Base-by-base conservation (phyloP, 1,140 invertebrate genomes). In the Orchesella cincta region DNA sequence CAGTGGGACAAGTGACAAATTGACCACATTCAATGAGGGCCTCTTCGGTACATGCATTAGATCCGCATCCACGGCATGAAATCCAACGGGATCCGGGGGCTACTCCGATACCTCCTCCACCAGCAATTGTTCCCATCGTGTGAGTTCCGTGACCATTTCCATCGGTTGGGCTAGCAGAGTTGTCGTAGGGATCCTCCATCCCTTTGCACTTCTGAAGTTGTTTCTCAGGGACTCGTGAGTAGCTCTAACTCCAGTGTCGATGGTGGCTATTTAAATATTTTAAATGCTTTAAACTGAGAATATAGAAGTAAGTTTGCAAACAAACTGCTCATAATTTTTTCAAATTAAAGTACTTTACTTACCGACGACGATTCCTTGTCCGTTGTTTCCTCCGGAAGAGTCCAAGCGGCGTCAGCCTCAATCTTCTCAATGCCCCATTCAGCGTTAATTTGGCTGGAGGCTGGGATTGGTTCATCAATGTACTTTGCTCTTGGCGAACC, bases 1-100 rank as follows among this genome's bases (percentile, higher is more conserved):
- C 54, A 31, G 28, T n/a, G 18, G 76, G 76, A 34, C 76, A 78
- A 0, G 73, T 16, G n/a, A 78, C 39, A 36, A 29, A 78, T 12
- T 78, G 54, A n/a, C 52, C 76, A 70, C 76, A 78, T 8, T 31
- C 57, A 0, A 67, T 26, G 26, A 78, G 39, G 0, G 28, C 20
- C 18, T 26, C 33, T 0, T 67, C 1, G 35, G 29, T 3, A 33
- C 73, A 71, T 20, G 23, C 0, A 23, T 67, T 51, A n/a, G 14
- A 29, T 2, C 28, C 35, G 34, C 70, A 78, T 8, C 57, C 77
- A 34, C 34, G 46, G 35, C 75, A 76, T 35, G 75, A 29, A 12
- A 76, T 72, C 64, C 67, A 76, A 28, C 71, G 1, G 20, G 75
- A 34, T 34, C 46, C 75, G 8, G 75, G 75, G 0, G 75, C 64